Evolutionary conservation across 2,888 invertebrate genomes (phyloP).

Genomic region (Troglohyphantes excavatus): DNA sequence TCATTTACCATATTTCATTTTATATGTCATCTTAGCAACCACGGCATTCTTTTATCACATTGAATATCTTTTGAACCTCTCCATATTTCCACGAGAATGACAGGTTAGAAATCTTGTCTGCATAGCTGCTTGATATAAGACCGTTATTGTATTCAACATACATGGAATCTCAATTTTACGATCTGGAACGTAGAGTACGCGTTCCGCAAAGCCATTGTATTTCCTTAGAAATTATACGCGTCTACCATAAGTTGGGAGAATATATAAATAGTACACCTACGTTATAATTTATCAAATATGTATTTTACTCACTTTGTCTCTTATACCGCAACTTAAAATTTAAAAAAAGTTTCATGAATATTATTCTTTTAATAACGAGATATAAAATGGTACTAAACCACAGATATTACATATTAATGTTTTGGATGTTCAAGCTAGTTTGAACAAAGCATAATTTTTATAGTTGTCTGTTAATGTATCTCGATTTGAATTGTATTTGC

Average conservation of each 20-base stretch:
- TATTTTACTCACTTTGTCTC: too few species aligned
- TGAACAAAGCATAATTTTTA: too few species aligned
- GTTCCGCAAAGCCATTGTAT: slow-evolving; percentile 50
- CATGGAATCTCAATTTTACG: slow-evolving; percentile 26
- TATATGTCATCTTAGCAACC: background rate
- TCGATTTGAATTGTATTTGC: too few species aligned
- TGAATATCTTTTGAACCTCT: slow-evolving; percentile 17
- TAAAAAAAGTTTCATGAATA: too few species aligned
- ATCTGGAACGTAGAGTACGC: slow-evolving; percentile 30
- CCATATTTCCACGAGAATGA: slow-evolving; percentile 10
- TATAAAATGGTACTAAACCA: too few species aligned
- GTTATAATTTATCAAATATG: too few species aligned
- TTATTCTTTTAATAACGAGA: too few species aligned
- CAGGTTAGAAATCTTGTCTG: slow-evolving; percentile 14
- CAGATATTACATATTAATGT: too few species aligned
- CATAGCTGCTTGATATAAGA: slow-evolving; percentile 31
- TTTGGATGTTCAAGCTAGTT: too few species aligned
- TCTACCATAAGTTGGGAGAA: background rate
- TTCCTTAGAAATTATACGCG: background rate
- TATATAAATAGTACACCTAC: background rate
- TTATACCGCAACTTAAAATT: too few species aligned
- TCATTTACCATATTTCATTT: too few species aligned
- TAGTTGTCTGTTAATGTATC: too few species aligned
- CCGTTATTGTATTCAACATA: slow-evolving; percentile 54
- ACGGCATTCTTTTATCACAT: background rate